Conservation (phyloP, 1,140 invertebrate species). For the Pseudomyrmex pallidus region DNA sequence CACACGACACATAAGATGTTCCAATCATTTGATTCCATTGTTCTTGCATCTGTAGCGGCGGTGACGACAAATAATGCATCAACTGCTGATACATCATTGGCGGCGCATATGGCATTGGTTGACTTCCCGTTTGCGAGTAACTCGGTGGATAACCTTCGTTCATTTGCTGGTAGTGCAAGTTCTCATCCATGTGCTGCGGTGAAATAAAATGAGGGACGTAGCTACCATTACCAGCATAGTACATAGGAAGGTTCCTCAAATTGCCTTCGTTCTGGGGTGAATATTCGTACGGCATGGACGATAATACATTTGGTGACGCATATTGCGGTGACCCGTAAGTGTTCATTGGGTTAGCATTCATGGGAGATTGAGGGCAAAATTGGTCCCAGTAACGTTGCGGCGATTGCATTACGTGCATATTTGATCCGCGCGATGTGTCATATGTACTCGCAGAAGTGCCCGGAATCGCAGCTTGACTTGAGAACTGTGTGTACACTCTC, state of each 20-base stretch:
- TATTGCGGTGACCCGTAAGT: conserved; percentile 2
- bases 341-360: neutral
- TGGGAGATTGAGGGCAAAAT: neutral
- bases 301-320: neutral
- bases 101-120: conserved; percentile 54
- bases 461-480: neutral
- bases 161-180: too few relatives aligned
- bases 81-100: conserved; percentile 51
- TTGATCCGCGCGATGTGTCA: neutral
- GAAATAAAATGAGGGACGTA: neutral
- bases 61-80: conserved; percentile 60
- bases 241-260: neutral
- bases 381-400: conserved; percentile 19
- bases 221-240: conserved; percentile 6
- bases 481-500: neutral
- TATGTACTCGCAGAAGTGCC: neutral
- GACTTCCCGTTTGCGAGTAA: conserved; percentile 28
- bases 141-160: neutral
- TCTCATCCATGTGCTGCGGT: conserved; percentile 4
- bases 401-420: neutral
- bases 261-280: neutral
- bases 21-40: conserved; percentile 69
- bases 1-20: conserved; percentile 66
- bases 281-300: neutral
- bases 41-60: conserved; percentile 63